phyloP scores from a whole-genome alignment of 1,140 invertebrate genomes.

The Macrotrachela quadricornifera region DNA sequence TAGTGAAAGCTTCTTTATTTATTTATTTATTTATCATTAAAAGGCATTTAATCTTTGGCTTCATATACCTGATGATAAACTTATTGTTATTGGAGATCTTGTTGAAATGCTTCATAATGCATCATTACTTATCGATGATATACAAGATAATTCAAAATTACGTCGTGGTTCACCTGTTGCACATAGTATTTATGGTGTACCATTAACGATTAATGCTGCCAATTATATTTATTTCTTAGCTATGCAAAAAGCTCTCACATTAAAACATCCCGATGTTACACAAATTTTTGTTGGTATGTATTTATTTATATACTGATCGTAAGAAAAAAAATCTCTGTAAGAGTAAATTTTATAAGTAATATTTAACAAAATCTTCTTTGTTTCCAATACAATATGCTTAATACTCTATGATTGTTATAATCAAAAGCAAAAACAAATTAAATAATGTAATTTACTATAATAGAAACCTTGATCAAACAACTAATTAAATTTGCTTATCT shows the following conservation, averaged over 20 bases:
- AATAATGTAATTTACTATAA: no score
- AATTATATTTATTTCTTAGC: slow-evolving; percentile 81
- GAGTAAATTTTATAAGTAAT: no score
- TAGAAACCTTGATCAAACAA: no score
- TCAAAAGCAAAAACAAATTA: no score
- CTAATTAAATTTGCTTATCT: no score
- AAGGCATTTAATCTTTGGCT: slow-evolving; percentile 85
- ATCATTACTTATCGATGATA: slow-evolving; percentile 81
- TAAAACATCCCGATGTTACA: slow-evolving; percentile 57
- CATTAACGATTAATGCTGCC: slow-evolving; percentile 82
- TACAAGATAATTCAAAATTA: slow-evolving; percentile 80
- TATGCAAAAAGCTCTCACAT: slow-evolving; percentile 53
- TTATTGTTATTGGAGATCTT: slow-evolving; percentile 59
- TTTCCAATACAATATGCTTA: no score
- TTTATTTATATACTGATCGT: no score
- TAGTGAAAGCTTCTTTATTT: no score
- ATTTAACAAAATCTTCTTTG: no score
- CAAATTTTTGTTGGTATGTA: slow-evolving; percentile 31
- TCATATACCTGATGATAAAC: slow-evolving; percentile 59
- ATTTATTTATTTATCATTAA: no score
- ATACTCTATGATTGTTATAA: no score
- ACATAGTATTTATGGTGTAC: slow-evolving; percentile 77
- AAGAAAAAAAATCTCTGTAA: no score
- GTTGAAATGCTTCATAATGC: slow-evolving; percentile 88
- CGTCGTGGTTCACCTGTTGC: slow-evolving; percentile 68